These are phyloP conservation scores for Phengaris alcon DNA, from an alignment of 2,888 invertebrate species.

Conservation along the genomic window DNA sequence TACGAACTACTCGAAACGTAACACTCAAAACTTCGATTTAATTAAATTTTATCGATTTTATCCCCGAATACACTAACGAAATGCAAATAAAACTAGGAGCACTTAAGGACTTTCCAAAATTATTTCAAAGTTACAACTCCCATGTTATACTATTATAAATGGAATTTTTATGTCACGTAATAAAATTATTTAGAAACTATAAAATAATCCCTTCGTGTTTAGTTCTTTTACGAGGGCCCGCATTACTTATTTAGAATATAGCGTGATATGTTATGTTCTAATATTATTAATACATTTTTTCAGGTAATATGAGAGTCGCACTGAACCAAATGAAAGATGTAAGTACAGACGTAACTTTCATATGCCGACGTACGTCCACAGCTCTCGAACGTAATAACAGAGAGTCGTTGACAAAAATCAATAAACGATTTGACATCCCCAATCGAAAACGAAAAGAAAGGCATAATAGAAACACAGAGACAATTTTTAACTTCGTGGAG, in stretches of 20 bases:
- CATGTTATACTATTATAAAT: slow-evolving; percentile 32
- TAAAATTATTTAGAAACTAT: slow-evolving; percentile 58
- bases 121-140: slow-evolving; percentile 17
- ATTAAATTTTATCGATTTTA: background rate
- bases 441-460: slow-evolving; percentile 45
- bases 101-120: slow-evolving; percentile 3
- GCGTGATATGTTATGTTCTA: slow-evolving; percentile 8
- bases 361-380: slow-evolving; percentile 3
- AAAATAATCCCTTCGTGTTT: slow-evolving; percentile 56
- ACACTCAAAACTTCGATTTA: background rate
- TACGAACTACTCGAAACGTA: background rate
- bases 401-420: slow-evolving; percentile 42
- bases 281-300: slow-evolving; percentile 39
- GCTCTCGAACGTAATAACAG: slow-evolving; percentile 38
- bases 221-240: slow-evolving; percentile 64
- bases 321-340: slow-evolving; percentile 28
- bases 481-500: slow-evolving; percentile 65
- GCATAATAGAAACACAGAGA: slow-evolving; percentile 49
- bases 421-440: slow-evolving; percentile 33
- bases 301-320: slow-evolving; percentile 54
- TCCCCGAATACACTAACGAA: background rate
- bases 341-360: slow-evolving; percentile 15
- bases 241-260: slow-evolving; percentile 43
- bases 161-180: slow-evolving; percentile 37
- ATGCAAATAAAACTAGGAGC: slow-evolving; percentile 1